phyloP scores from a whole-genome alignment of 2,113 vertebrate genomes.

The Myiopsitta monachus region DNA sequence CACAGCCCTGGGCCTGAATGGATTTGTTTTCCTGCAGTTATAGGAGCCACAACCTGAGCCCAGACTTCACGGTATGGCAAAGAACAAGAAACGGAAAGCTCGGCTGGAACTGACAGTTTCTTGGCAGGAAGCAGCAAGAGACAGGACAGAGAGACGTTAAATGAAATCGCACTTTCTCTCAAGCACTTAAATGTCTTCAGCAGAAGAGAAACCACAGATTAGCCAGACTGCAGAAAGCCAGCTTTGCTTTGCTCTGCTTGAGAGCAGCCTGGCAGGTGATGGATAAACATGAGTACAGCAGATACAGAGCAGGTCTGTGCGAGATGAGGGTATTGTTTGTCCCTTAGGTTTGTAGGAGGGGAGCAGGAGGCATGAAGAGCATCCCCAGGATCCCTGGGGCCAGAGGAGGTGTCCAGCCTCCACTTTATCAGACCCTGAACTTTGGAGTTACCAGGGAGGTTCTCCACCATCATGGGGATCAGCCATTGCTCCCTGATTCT shows the following conservation, averaged over 20 bases:
- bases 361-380: not conserved
- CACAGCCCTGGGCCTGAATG: not conserved
- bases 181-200: conserved; percentile 8
- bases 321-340: not conserved
- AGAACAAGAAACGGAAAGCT: conserved; percentile 54
- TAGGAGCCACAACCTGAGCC: conserved; percentile 15
- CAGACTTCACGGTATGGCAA: conserved; percentile 62
- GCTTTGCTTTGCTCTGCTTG: not conserved
- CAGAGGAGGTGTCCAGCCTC: not conserved
- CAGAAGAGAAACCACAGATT: not conserved
- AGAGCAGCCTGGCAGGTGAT: not conserved
- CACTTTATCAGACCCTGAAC: not conserved
- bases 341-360: not conserved
- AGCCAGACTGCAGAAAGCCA: not conserved
- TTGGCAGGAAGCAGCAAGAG: conserved; percentile 36
- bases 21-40: conserved; percentile 39
- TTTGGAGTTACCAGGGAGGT: not conserved
- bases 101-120: conserved; percentile 35
- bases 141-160: not conserved
- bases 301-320: not conserved
- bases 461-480: not conserved
- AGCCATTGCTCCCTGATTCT: not conserved
- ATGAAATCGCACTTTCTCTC: conserved; percentile 39
- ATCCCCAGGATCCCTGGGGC: not conserved
- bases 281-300: not conserved